These are phyloP conservation scores for Amorpha juglandis DNA, from an alignment of 2,888 invertebrate species.

Conservation along the genomic window DNA sequence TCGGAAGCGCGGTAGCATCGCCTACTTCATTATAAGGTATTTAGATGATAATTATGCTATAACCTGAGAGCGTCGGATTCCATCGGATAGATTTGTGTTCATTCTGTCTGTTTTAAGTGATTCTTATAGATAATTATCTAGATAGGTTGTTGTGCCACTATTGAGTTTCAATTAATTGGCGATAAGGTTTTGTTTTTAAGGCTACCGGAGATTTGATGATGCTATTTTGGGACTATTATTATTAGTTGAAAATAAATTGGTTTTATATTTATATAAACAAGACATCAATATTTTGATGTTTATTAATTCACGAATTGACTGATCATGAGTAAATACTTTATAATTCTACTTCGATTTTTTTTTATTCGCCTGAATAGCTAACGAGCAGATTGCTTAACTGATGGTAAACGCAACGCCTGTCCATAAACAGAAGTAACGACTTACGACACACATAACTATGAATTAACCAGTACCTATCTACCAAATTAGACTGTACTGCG, in stretches of 20 bases:
- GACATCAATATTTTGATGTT: neutral
- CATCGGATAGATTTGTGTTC: conserved; percentile 41
- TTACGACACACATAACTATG: too few relatives aligned
- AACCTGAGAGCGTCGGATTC: conserved; percentile 51
- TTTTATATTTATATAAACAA: neutral
- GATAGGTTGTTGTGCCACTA: conserved; percentile 22
- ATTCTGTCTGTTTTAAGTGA: conserved; percentile 37
- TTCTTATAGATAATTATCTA: conserved; percentile 25
- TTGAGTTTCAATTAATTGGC: conserved; percentile 14
- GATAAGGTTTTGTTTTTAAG: conserved; percentile 1
- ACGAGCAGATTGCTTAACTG: too few relatives aligned
- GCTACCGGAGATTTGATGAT: conserved; percentile 1
- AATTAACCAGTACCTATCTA: too few relatives aligned
- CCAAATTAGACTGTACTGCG: too few relatives aligned
- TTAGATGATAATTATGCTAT: conserved; percentile 68
- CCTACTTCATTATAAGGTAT: conserved; percentile 61
- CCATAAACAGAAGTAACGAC: too few relatives aligned
- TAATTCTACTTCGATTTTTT: too few relatives aligned
- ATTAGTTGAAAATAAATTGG: neutral
- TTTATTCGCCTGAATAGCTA: too few relatives aligned
- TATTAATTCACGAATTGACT: neutral
- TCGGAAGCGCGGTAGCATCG: conserved; percentile 61
- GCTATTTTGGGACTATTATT: neutral
- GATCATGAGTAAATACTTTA: too few relatives aligned
- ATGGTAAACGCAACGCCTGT: too few relatives aligned